Conservation (phyloP, 2,113 vertebrate species). For the Tinamus guttatus region DNA sequence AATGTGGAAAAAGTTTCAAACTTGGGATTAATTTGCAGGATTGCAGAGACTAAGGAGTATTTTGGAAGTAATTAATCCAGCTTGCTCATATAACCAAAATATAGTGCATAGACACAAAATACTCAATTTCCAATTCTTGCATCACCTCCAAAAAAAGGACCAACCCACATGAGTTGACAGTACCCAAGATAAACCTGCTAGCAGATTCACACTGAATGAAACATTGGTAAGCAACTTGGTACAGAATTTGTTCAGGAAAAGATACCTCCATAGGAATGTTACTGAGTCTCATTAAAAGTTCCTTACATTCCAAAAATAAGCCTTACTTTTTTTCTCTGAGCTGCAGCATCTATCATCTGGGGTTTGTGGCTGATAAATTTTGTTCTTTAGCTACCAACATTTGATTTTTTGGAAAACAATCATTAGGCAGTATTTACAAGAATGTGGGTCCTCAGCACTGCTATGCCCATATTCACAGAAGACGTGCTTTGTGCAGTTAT, state of each 20-base stretch:
- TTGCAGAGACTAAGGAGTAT: not conserved
- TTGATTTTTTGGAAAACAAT: not conserved
- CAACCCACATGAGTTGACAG: not conserved
- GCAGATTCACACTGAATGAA: not conserved
- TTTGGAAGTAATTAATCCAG: not conserved
- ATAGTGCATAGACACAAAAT: not conserved
- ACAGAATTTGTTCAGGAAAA: not conserved
- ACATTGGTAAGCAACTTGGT: not conserved
- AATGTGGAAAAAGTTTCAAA: not conserved
- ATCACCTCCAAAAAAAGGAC: not conserved
- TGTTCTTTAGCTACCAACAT: not conserved
- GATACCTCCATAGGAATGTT: not conserved
- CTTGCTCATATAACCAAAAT: not conserved
- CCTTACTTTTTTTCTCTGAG: not conserved
- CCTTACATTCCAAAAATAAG: not conserved
- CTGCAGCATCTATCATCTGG: not conserved
- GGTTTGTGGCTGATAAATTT: not conserved
- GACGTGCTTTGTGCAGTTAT: not conserved
- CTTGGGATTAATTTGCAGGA: not conserved
- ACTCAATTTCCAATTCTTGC: not conserved
- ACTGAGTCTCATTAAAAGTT: not conserved
- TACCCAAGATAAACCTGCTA: not conserved
- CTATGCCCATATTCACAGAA: not conserved
- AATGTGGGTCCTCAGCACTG: not conserved
- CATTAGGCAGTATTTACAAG: not conserved